Conservation (phyloP, 2,888 invertebrate species). For the Hyalella azteca region DNA sequence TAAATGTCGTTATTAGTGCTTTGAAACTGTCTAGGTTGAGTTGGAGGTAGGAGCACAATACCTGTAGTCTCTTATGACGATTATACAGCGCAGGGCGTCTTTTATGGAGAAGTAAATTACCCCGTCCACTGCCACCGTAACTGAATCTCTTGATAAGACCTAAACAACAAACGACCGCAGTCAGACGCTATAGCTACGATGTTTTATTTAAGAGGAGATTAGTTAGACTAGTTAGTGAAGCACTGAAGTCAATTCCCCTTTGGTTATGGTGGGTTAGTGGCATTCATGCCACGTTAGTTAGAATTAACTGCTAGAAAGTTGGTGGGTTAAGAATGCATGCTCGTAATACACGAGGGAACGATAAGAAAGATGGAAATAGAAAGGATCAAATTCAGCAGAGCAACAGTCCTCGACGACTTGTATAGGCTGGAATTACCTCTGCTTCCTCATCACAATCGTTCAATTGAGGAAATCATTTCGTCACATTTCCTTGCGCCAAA, state of each 20-base stretch:
- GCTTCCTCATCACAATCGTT: no score
- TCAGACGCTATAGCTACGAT: background rate
- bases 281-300: background rate
- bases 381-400: no score
- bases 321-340: background rate
- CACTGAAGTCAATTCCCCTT: no score
- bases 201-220: background rate
- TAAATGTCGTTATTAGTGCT: conserved; percentile 15
- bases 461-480: no score
- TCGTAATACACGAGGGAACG: background rate
- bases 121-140: conserved; percentile 68
- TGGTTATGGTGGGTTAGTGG: background rate
- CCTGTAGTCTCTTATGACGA: conserved; percentile 52
- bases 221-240: background rate
- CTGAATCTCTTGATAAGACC: conserved; percentile 63
- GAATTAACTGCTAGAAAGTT: background rate
- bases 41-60: conserved; percentile 30
- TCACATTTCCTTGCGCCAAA: no score
- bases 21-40: conserved; percentile 29
- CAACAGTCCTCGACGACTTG: no score
- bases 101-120: conserved; percentile 63
- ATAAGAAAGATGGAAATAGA: background rate
- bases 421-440: no score
- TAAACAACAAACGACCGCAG: conserved; percentile 26
- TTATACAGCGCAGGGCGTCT: conserved; percentile 61